phyloP scores from a whole-genome alignment of 1,140 invertebrate species.

The Panagrolaimus sp. region DNA sequence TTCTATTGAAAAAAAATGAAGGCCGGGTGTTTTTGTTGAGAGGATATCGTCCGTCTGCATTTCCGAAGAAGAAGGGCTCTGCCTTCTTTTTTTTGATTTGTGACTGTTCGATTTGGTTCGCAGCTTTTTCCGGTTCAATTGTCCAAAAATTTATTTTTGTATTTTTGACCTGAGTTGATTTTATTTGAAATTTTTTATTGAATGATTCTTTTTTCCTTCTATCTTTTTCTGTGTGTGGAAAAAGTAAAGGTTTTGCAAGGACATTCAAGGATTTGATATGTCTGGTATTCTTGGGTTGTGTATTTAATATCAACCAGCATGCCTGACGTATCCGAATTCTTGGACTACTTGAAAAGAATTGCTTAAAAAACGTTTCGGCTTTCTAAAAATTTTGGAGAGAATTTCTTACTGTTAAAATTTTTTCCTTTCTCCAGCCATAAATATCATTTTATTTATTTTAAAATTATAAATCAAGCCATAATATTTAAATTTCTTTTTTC shows the following conservation, averaged over 20 bases:
- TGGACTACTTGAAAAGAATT: neutral
- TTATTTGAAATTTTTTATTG: neutral
- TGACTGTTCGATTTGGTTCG: too few species aligned
- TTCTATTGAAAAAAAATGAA: too few species aligned
- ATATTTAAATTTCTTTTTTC: neutral
- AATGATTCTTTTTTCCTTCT: neutral
- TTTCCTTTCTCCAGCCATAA: too few species aligned
- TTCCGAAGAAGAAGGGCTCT: neutral
- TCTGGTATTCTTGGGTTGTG: constrained; percentile 59
- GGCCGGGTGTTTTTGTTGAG: too few species aligned
- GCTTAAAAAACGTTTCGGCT: too few species aligned
- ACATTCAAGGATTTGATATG: constrained; percentile 50
- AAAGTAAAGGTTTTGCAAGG: constrained; percentile 6
- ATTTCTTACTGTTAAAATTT: too few species aligned
- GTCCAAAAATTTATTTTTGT: constrained; percentile 1
- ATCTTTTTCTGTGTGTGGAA: neutral
- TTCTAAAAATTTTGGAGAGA: too few species aligned
- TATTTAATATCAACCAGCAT: constrained; percentile 38
- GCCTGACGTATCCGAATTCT: constrained; percentile 48
- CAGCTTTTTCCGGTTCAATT: too few species aligned
- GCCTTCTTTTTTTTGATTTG: neutral
- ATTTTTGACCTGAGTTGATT: neutral
- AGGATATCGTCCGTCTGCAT: too few species aligned
- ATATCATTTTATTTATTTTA: too few species aligned
- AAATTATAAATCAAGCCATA: too few species aligned